Evolutionary conservation across 2,113 vertebrate genomes (phyloP).

Genomic region (Furnarius figulus): DNA sequence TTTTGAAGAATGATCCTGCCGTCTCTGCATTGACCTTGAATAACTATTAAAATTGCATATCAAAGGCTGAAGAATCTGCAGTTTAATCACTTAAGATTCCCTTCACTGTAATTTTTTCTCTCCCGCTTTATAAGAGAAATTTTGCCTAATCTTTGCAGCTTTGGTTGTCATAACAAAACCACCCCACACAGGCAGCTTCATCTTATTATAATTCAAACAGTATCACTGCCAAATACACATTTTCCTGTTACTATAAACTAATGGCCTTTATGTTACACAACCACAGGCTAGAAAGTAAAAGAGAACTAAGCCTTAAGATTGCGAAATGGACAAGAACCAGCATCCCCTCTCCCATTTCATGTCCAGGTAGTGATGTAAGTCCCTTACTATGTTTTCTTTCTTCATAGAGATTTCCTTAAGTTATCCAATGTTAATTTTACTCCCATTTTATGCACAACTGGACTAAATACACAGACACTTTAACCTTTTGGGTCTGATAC

Average conservation of each 20-base stretch:
- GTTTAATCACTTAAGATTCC: not conserved
- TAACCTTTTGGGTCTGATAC: not conserved
- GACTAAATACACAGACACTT: not conserved
- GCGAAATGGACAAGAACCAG: not conserved
- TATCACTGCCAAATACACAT: not conserved
- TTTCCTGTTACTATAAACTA: conserved; percentile 23
- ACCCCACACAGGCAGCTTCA: not conserved
- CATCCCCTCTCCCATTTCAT: not conserved
- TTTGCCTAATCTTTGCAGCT: conserved; percentile 18
- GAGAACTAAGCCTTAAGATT: not conserved
- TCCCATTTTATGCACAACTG: not conserved
- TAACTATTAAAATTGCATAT: conserved; percentile 32
- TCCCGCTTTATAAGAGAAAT: not conserved
- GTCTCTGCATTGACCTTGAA: not conserved
- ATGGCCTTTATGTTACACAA: not conserved
- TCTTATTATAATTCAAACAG: not conserved
- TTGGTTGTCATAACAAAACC: conserved; percentile 60
- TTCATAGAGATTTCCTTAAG: not conserved
- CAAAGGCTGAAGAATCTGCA: not conserved
- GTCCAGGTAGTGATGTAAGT: not conserved
- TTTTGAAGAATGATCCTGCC: not conserved
- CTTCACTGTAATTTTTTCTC: not conserved
- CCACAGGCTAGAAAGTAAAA: not conserved
- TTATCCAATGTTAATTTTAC: not conserved
- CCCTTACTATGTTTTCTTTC: not conserved